phyloP scores from a whole-genome alignment of 2,888 invertebrate genomes.

The Campaea margaritaria region DNA sequence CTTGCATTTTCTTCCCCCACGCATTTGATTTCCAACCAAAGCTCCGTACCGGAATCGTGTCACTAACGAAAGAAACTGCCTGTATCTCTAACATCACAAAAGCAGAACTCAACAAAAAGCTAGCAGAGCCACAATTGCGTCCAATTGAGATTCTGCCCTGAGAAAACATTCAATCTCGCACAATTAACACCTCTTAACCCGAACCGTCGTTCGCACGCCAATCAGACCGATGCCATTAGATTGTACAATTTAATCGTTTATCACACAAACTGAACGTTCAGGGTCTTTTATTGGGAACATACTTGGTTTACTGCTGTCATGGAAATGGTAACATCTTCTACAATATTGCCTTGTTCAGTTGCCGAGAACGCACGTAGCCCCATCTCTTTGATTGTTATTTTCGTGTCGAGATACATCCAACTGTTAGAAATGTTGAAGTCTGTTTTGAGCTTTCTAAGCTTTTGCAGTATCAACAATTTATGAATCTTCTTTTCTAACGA shows the following conservation, averaged over 20 bases:
- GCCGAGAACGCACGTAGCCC: background rate
- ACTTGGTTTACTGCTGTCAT: background rate
- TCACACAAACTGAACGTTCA: conserved; percentile 41
- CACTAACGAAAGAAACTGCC: background rate
- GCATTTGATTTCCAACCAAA: no score
- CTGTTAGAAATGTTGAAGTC: no score
- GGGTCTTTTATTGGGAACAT: conserved; percentile 16
- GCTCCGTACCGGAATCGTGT: background rate
- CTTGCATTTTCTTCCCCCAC: no score
- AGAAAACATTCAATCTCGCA: conserved; percentile 85
- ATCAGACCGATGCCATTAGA: conserved; percentile 59
- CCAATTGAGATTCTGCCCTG: conserved; percentile 83
- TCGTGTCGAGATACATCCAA: no score
- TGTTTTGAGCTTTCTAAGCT: no score
- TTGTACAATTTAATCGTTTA: conserved; percentile 66
- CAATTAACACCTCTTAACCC: conserved; percentile 87
- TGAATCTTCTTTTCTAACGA: no score
- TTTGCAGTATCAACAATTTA: no score
- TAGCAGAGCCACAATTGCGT: conserved; percentile 75
- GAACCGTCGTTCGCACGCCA: conserved; percentile 82
- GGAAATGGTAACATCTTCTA: background rate
- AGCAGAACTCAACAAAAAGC: conserved; percentile 37
- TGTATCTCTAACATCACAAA: conserved; percentile 6
- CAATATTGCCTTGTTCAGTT: background rate
- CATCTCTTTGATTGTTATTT: background rate